A percentile compares a stretch with the other conserved stretches of the same genome.
phyloP scores from a whole-genome alignment of 2,888 invertebrate species.

The Ceratothoa steindachneri region DNA sequence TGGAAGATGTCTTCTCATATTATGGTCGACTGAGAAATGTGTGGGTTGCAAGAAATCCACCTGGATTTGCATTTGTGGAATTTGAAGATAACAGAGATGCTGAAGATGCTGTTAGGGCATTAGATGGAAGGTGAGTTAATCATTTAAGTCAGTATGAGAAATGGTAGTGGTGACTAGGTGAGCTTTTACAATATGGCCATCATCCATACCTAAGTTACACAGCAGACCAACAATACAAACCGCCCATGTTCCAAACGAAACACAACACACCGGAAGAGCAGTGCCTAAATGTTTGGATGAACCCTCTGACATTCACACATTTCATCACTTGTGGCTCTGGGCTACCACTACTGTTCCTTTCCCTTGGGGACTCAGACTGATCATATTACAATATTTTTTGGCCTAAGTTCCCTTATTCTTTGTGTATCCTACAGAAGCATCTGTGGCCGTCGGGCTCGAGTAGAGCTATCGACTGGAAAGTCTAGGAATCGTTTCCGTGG shows the following conservation, averaged over 20 bases:
- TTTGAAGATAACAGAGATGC: slow-evolving; percentile 86
- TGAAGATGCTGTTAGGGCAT: slow-evolving; percentile 74
- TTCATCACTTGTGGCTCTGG: too few species aligned
- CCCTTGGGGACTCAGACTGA: too few species aligned
- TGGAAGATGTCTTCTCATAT: slow-evolving; percentile 79
- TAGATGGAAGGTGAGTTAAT: slow-evolving; percentile 75
- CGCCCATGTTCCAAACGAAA: too few species aligned
- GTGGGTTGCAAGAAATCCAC: slow-evolving; percentile 90
- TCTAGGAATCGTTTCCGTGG: slow-evolving; percentile 50
- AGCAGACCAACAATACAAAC: too few species aligned
- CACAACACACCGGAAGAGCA: too few species aligned
- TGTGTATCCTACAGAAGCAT: slow-evolving; percentile 54
- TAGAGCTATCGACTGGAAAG: slow-evolving; percentile 87
- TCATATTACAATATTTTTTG: neutral
- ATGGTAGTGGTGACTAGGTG: neutral
- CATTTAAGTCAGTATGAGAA: neutral
- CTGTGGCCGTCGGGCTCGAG: slow-evolving; percentile 82
- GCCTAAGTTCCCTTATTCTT: neutral
- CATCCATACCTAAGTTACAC: neutral
- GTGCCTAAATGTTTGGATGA: too few species aligned
- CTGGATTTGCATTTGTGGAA: slow-evolving; percentile 86
- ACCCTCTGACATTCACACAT: too few species aligned
- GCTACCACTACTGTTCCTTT: too few species aligned
- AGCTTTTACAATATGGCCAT: neutral
- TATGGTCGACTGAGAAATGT: slow-evolving; percentile 85